phyloP scores from a whole-genome alignment of 2,113 vertebrate species.

The Brachypteracias leptosomus region DNA sequence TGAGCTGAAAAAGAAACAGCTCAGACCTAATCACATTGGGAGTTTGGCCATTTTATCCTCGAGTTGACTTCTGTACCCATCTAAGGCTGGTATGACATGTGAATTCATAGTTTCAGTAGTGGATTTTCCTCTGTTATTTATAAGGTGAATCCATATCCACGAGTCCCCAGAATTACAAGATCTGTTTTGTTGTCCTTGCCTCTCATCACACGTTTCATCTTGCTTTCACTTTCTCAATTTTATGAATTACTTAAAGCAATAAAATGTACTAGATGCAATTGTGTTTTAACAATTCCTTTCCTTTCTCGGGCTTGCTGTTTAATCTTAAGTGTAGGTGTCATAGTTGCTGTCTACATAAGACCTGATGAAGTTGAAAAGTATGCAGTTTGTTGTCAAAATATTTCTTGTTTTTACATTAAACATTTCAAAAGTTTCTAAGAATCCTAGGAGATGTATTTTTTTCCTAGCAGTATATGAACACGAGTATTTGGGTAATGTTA shows the following conservation, averaged over 20 bases:
- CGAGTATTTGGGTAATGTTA: background rate
- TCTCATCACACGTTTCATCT: background rate
- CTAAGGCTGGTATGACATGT: accelerated
- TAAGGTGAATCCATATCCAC: accelerated
- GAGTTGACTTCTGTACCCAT: background rate
- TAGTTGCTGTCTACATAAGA: background rate
- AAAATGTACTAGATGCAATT: background rate
- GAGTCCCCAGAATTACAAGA: no score
- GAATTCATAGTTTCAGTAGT: accelerated
- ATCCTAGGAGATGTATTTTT: background rate
- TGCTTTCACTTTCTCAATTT: background rate
- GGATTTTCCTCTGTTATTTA: background rate
- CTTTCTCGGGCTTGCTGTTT: background rate
- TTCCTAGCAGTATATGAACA: background rate
- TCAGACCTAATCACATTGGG: accelerated
- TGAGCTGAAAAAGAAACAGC: background rate
- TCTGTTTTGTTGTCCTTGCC: background rate
- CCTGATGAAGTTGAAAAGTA: background rate
- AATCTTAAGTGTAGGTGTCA: background rate
- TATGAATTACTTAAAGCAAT: background rate
- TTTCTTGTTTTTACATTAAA: background rate
- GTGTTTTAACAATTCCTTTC: background rate
- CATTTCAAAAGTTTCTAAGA: background rate
- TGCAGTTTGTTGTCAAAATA: background rate
- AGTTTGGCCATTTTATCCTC: background rate